Evolutionary conservation across 2,888 invertebrate genomes (phyloP).

Genomic region (Amorpha juglandis): DNA sequence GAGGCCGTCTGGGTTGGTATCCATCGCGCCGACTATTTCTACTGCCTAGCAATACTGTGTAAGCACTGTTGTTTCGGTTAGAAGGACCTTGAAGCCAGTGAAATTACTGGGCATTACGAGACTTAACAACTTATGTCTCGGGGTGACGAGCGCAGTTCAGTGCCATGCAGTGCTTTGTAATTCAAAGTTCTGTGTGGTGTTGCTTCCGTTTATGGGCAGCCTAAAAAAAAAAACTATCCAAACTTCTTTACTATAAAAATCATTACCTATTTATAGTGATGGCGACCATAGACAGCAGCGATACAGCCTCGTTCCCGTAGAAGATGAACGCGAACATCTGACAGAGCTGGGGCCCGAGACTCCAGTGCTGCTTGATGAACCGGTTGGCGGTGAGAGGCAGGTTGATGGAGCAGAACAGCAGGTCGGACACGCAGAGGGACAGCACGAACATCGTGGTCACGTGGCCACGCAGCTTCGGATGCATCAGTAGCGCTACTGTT

Average conservation of each 20-base stretch:
- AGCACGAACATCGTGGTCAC: conserved; percentile 95
- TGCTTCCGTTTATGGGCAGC: too few species aligned
- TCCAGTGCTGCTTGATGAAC: conserved; percentile 92
- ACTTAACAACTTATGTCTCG: too few species aligned
- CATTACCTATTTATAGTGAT: conserved; percentile 93
- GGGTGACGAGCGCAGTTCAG: too few species aligned
- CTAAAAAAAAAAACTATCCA: too few species aligned
- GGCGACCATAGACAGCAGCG: conserved; percentile 94
- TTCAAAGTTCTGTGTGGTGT: too few species aligned
- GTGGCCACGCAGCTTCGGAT: conserved; percentile 90
- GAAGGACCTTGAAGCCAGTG: too few species aligned
- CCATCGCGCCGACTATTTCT: too few species aligned
- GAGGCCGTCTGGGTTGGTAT: too few species aligned
- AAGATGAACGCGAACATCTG: conserved; percentile 94
- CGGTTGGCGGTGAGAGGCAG: conserved; percentile 93
- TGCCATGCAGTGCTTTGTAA: too few species aligned
- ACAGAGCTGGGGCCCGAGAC: conserved; percentile 90
- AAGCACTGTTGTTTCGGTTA: too few species aligned
- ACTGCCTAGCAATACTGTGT: too few species aligned
- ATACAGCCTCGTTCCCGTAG: conserved; percentile 95
- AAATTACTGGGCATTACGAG: too few species aligned
- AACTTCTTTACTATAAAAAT: background rate
- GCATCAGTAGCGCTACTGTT: conserved; percentile 90
- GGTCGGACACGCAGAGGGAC: conserved; percentile 93
- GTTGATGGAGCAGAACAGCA: conserved; percentile 93